Evolutionary conservation across 2,888 invertebrate genomes (phyloP), one percentile per base, ranked within the genome.

Genomic region (Reticulitermes lucifugus): DNA sequence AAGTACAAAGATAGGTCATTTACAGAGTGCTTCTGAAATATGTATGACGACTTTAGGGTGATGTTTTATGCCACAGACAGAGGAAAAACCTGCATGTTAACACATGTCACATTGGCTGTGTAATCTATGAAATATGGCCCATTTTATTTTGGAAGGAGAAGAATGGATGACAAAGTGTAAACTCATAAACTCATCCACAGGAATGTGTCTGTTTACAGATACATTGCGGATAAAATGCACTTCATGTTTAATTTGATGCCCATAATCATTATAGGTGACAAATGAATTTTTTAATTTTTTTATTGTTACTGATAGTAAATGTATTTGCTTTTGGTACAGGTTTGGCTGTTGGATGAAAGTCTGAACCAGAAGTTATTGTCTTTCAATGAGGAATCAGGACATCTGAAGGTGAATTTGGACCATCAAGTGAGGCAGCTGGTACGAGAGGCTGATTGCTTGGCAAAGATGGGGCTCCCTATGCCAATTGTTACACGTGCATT

Each of bases 361-460:
- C 89, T 95, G 4, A 93, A 93, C 87, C 94, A 94, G 88, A 93
- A 94, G 18, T 89, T 96, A 14, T 90, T 96, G 41, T 91, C 92
- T 41, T 92, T 95, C 46, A 94, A 94, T 87, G 91, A 91, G 22
- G 94, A 94, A 43, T 91, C 92, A 9, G 95, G 95, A 55, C 93
- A 93, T 85, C 91, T 97, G 9, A 93, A 93, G 86, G 96, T 97
- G 0, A 97, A 97, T 89, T 90, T 97, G 60, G 96, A 97, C 90
- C 93, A 93, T 55, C 95, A 96, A 0, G 94, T 97, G 35, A 93
- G 94, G 7, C 91, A 97, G 51, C 91, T 97, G 65, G 95, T 97
- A 83, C 92, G 96, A 51, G 98, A 98, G 90, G 95, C 97, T 0
- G 97, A 97, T 89, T 95, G 97, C 89, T 93, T 98, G 90, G 94